Base-by-base conservation (phyloP, 2,113 vertebrate genomes). In the Halcyon senegalensis region DNA sequence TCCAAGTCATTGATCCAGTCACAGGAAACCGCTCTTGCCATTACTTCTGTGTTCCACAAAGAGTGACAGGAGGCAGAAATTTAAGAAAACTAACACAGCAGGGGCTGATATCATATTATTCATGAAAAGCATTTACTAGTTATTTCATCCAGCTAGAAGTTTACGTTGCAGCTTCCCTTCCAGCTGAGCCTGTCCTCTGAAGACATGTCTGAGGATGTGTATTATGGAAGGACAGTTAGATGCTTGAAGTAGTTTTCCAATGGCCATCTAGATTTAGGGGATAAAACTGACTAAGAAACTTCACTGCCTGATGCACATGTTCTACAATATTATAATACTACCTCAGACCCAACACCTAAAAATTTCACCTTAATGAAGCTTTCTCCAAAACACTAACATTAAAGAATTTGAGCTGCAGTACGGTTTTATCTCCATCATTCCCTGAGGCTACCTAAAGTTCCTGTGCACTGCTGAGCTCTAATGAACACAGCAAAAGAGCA, bases 81-180 rank as follows among this genome's bases (percentile, higher is more conserved):
- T 84, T 78, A 89, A 93, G 91, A 92, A 91, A 96, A 94, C 89
- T 51, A 87, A 75, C 48, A 58, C 76, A 90, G 77, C 66, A 82
- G 86, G 89, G 25, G 33, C n/a, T 72, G 66, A 1, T 84, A 91
- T 82, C 62, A 20, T 58, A 81, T 44, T 81, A 75, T 17, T 73
- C 58, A 66, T 9, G 2, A 60, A 94, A 92, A 94, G 76, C 73
- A 90, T 92, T 88, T 84, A 86, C 79, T 56, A 86, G 82, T 95
- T 94, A 81, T 94, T 93, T 79, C 73, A 95, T 93, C 39, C 87
- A 89, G 80, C 80, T 82, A 92, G 67, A 96, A 10, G 6, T 78
- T 93, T 90, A 60, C 35, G 35, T 46, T 95, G 58, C 58, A 95
- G 84, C 86, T 93, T 93, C 89, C 66, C 69, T 62, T 95, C 80